Evolutionary conservation across 2,113 vertebrate species (phyloP), one percentile per base, ranked within the genome.

Genomic region (Saguinus imperator): DNA sequence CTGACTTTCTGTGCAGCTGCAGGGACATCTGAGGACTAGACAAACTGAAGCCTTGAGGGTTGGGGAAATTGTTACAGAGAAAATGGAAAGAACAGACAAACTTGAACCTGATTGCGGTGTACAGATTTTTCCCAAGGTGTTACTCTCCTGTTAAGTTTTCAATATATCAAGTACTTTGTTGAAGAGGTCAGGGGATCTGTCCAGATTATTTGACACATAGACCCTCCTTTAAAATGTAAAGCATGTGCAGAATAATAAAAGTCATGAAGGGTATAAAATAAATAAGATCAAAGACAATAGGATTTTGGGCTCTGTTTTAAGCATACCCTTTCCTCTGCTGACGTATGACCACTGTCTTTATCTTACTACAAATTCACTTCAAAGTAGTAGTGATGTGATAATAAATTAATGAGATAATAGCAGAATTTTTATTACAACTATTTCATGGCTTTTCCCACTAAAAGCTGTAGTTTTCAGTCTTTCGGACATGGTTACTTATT

Each of bases 1-100:
- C 98, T 98, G 97, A 98, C 96, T 97, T 95, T 98, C 97, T 98
- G 97, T 87, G 94, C 96, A 98, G 97, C 96, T 98, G 97, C 98
- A 98, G 96, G 98, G 94, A 98, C 94, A 96, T 97, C 96, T 98
- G 96, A 98, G 96, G 97, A 43, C 96, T 98, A 97, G 76, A 97
- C 97, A 97, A 97, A 77, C 97, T 97, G 0, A 98, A 98, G 83
- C 68, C 3, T 1, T 37, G 40, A 91, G n/a, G 8, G 5, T 35
- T 61, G 12, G 55, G 70, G 57, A 20, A 76, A 87, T 83, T 82
- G 21, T 25, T 45, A 16, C 43, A 58, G 48, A 83, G 35, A 97
- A 95, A 96, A 95, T 83, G 79, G 91, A 91, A 90, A 96, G 89
- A 96, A 93, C 93, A 95, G 57, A 88, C 83, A 93, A 95, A 72